These are phyloP conservation scores for Geococcyx californianus DNA, from an alignment of 2,113 vertebrate genomes.

Conservation along the genomic window DNA sequence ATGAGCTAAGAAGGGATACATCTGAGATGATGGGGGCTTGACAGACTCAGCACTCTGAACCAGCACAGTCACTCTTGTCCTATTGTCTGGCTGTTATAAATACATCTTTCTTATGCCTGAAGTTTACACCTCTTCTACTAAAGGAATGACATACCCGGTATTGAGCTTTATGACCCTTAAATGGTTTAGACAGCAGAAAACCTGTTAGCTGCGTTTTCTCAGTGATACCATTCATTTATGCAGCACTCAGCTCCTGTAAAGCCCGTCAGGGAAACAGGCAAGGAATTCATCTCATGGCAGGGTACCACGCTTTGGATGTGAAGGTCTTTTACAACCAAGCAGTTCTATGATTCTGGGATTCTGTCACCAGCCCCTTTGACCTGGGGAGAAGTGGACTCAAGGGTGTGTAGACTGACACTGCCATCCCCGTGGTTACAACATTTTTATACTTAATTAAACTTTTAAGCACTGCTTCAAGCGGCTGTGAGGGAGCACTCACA, in stretches of 20 bases:
- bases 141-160: not conserved
- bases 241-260: not conserved
- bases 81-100: not conserved
- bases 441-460: not conserved
- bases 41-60: not conserved
- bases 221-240: not conserved
- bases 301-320: not conserved
- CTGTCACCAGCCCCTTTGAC: too few relatives aligned
- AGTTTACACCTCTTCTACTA: not conserved
- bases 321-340: too few relatives aligned
- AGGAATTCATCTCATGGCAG: not conserved
- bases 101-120: not conserved
- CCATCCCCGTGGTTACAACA: not conserved
- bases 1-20: not conserved
- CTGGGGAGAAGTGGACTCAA: too few relatives aligned
- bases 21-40: not conserved
- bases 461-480: fast-evolving
- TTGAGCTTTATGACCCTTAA: not conserved
- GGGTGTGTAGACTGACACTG: too few relatives aligned
- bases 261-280: not conserved
- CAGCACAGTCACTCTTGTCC: not conserved
- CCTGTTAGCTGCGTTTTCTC: not conserved
- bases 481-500: not conserved
- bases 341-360: too few relatives aligned
- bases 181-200: not conserved